Evolutionary conservation across 2,113 vertebrate species (phyloP).

Genomic region (Setophaga kirtlandii): DNA sequence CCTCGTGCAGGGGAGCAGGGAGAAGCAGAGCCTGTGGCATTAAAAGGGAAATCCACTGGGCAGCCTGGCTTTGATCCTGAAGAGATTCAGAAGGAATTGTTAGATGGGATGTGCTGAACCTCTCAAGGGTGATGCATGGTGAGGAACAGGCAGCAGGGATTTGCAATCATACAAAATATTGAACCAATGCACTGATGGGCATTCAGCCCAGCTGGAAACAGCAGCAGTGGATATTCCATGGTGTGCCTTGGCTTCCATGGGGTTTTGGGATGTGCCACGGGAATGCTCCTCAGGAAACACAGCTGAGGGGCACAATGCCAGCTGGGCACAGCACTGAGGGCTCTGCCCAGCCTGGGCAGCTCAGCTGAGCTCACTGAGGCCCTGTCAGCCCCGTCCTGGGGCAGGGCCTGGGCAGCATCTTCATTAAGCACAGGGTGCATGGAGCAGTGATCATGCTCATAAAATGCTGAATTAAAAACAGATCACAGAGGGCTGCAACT

Average conservation of each 20-base stretch:
- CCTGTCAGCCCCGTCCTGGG: neutral
- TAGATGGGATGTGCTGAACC: neutral
- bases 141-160: neutral
- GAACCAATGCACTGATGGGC: neutral
- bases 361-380: neutral
- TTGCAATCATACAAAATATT: neutral
- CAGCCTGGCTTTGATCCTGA: neutral
- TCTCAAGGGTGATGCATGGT: neutral
- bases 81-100: neutral
- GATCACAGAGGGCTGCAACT: neutral
- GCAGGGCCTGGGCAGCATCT: neutral
- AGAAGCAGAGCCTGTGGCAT: neutral
- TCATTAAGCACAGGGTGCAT: neutral
- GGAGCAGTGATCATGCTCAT: neutral
- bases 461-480: neutral
- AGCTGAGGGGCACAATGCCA: neutral
- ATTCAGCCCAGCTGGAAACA: neutral
- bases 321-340: neutral
- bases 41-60: neutral
- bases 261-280: fast-evolving
- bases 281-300: neutral
- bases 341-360: neutral
- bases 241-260: neutral
- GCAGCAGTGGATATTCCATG: neutral
- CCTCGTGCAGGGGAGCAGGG: neutral